A percentile compares a stretch with the other conserved stretches of the same genome.
phyloP scores from a whole-genome alignment of 2,113 vertebrate genomes.

The Paracanthobrama guichenoti region DNA sequence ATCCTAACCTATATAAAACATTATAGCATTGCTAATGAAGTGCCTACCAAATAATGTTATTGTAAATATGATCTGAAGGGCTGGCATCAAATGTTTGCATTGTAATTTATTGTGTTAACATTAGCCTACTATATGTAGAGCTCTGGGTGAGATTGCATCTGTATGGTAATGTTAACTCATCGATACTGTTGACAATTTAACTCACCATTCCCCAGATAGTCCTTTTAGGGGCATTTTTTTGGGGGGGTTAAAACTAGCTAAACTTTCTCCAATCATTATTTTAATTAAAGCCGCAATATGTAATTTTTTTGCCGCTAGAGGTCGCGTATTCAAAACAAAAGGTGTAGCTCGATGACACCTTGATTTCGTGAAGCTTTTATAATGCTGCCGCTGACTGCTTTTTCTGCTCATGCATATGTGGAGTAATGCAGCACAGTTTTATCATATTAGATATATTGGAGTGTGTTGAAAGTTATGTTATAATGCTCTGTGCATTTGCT shows the following conservation, averaged over 20 bases:
- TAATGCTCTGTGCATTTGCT: no score
- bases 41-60: not conserved
- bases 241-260: slow-evolving; percentile 45
- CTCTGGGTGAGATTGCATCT: not conserved
- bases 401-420: no score
- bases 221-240: slow-evolving; percentile 29
- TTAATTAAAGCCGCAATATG: not conserved
- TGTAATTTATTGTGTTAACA: not conserved
- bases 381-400: no score
- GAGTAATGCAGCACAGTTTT: no score
- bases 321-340: no score
- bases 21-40: not conserved
- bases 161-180: not conserved
- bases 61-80: not conserved
- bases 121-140: not conserved
- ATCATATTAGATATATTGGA: no score
- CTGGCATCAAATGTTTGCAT: not conserved
- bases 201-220: not conserved
- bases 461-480: no score
- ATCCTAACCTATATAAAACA: not conserved
- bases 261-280: not conserved
- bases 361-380: no score
- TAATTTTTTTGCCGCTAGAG: no score
- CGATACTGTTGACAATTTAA: slow-evolving; percentile 9
- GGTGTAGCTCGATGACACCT: no score